Percentiles rank a stretch among this genome's conserved stretches.
Evolutionary conservation across 2,797 vertebrate species (phyloP).

Genomic region (Cirrhinus mrigala): DNA sequence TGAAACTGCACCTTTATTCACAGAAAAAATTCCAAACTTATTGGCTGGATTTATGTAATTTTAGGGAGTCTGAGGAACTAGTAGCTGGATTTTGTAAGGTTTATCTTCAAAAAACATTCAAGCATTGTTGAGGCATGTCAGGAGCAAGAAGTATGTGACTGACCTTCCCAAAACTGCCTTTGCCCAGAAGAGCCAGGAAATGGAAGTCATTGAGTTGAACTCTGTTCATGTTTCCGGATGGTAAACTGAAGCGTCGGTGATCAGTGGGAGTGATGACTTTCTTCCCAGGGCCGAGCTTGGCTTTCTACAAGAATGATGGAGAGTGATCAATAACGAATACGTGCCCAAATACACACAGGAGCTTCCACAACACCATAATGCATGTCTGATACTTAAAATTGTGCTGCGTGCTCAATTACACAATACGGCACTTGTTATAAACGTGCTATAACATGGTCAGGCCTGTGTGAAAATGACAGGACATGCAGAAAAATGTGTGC

Average conservation of each 20-base stretch:
- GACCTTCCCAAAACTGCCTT: conserved; percentile 99
- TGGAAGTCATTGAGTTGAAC: conserved; percentile 94
- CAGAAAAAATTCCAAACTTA: background rate
- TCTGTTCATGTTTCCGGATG: conserved; percentile 90
- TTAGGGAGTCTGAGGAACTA: background rate
- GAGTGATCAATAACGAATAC: background rate
- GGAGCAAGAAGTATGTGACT: conserved; percentile 41
- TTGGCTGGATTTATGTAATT: background rate
- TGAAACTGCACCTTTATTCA: background rate
- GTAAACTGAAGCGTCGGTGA: conserved; percentile 85
- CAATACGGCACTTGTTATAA: background rate
- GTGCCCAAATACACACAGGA: conserved; percentile 37
- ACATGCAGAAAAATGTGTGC: background rate
- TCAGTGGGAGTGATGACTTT: conserved; percentile 91
- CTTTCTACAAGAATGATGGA: conserved; percentile 84
- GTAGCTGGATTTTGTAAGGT: too few relatives aligned
- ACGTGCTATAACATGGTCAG: background rate
- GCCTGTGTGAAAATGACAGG: conserved; percentile 9
- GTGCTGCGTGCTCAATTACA: conserved; percentile 3
- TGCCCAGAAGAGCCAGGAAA: conserved; percentile 96
- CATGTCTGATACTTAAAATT: conserved; percentile 15
- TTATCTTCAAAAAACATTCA: background rate
- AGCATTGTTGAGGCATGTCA: background rate
- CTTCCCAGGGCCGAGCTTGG: conserved; percentile 93
- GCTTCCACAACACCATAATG: background rate